Evolutionary conservation across 2,888 invertebrate species (phyloP).

Genomic region (Folsomia candida): DNA sequence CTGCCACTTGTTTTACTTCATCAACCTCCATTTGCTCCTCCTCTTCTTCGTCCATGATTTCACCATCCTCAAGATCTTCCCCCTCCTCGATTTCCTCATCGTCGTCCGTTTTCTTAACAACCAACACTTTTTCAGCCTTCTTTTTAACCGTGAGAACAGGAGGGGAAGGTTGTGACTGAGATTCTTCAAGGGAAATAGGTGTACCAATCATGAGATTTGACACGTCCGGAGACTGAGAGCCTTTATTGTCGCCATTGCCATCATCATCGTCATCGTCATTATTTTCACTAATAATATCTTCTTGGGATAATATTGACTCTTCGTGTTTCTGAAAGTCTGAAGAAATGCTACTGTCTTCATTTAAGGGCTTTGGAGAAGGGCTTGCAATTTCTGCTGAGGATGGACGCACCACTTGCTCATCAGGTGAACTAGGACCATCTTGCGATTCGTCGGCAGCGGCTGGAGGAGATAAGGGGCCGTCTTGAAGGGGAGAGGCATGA

Average conservation of each 20-base stretch:
- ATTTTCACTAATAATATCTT: not conserved
- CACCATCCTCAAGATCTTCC: slow-evolving; percentile 73
- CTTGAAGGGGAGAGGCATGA: not conserved
- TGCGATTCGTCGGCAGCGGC: not conserved
- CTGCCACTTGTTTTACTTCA: slow-evolving; percentile 57
- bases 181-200: not conserved
- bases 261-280: slow-evolving; percentile 2
- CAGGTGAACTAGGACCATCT: not conserved
- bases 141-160: not conserved
- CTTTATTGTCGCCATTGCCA: not conserved
- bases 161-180: not conserved
- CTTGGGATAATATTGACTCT: not conserved
- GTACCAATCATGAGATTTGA: not conserved
- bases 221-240: not conserved
- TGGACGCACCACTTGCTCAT: too few relatives aligned
- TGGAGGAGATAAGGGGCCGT: not conserved
- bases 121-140: not conserved
- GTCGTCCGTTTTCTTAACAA: not conserved
- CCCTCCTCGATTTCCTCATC: slow-evolving; percentile 20
- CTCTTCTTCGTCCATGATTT: slow-evolving; percentile 71
- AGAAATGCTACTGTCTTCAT: not conserved
- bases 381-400: too few relatives aligned
- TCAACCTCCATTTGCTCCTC: too few relatives aligned
- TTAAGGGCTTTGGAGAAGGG: too few relatives aligned
- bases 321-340: not conserved